Percentiles rank a stretch among this genome's conserved stretches.
These are phyloP conservation scores for Hassar affinis DNA, from an alignment of 2,113 vertebrate species.

Conservation along the genomic window DNA sequence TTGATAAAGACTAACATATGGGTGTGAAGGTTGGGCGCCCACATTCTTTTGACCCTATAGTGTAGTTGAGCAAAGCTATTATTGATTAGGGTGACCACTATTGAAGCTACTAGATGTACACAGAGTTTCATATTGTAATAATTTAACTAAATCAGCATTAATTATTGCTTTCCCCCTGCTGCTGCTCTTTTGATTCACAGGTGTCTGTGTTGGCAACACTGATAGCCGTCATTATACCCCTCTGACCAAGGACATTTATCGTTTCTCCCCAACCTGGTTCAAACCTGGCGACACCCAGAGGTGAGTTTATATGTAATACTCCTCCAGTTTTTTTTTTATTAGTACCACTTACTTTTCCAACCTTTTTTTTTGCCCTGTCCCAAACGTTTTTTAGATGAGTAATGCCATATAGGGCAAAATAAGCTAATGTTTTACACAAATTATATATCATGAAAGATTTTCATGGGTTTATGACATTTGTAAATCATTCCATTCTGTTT, in stretches of 20 bases:
- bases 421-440: too few species aligned
- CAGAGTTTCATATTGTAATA: not conserved
- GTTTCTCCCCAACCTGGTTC: slow-evolving; percentile 79
- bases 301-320: slow-evolving; percentile 66
- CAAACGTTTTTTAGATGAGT: too few species aligned
- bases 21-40: not conserved
- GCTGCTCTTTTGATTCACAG: slow-evolving; percentile 64
- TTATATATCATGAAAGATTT: too few species aligned
- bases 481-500: too few species aligned
- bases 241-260: slow-evolving; percentile 80
- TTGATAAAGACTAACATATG: not conserved
- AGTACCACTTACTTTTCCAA: too few species aligned
- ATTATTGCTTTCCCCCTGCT: not conserved
- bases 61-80: not conserved
- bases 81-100: not conserved
- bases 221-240: slow-evolving; percentile 87
- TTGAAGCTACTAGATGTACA: not conserved
- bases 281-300: slow-evolving; percentile 70
- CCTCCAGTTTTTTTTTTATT: too few species aligned
- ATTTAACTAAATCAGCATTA: not conserved
- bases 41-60: not conserved
- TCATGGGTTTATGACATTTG: too few species aligned
- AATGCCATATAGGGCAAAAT: too few species aligned
- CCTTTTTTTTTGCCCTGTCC: too few species aligned
- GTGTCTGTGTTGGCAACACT: slow-evolving; percentile 83